Evolutionary conservation across 1,140 invertebrate genomes (phyloP).

Genomic region (Papilio aristodemus): DNA sequence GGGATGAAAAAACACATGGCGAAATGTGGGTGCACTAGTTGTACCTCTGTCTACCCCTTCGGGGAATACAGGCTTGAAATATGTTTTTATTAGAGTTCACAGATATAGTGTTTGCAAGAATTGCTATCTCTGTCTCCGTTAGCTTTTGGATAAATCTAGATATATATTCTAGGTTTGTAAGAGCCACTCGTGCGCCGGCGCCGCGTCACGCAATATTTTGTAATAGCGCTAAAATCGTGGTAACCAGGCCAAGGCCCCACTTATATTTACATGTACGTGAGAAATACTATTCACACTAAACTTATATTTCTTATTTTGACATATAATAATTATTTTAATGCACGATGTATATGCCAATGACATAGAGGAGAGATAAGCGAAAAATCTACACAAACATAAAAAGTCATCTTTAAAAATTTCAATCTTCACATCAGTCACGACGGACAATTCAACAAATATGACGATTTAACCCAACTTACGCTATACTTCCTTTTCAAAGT

Average conservation of each 20-base stretch:
- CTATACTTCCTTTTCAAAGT: no score
- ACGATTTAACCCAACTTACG: no score
- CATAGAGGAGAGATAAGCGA: neutral
- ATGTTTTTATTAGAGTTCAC: no score
- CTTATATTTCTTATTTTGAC: constrained; percentile 39
- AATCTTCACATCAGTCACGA: no score
- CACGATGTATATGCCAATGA: neutral
- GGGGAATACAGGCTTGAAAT: no score
- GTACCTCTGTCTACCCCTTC: no score
- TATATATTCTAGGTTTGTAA: constrained; percentile 34
- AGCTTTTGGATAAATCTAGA: constrained; percentile 22
- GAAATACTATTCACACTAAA: constrained; percentile 64
- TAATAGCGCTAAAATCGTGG: constrained; percentile 76
- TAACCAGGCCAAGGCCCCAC: constrained; percentile 71
- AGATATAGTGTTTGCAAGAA: neutral
- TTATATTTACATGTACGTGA: constrained; percentile 78
- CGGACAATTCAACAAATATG: no score
- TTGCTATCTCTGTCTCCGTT: neutral
- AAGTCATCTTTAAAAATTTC: no score
- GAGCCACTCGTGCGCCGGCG: constrained; percentile 44
- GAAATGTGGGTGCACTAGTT: no score
- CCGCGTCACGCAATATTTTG: constrained; percentile 70
- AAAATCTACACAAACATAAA: neutral
- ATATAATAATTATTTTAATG: constrained; percentile 27
- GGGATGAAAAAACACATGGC: no score